A percentile compares a stretch with the other conserved stretches of the same genome.
Evolutionary conservation across 1,140 invertebrate species (phyloP).

Genomic region (Hylyphantes graminicola): DNA sequence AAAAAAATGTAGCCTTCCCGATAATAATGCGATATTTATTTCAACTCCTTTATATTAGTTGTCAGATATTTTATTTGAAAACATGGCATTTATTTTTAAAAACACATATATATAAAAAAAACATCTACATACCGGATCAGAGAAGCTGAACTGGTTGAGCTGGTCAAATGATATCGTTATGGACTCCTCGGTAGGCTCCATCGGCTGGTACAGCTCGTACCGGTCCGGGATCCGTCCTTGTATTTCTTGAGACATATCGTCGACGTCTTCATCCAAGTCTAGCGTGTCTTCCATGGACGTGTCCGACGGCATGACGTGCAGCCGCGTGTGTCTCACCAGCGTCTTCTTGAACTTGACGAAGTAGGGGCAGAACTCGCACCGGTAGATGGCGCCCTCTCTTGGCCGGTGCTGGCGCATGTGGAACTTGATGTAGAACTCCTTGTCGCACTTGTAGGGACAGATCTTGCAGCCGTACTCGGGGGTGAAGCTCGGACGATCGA

Average conservation of each 20-base stretch:
- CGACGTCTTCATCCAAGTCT: neutral
- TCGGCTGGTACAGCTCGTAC: constrained; percentile 25
- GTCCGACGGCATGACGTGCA: constrained; percentile 64
- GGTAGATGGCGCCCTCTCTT: constrained; percentile 77
- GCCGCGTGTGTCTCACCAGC: constrained; percentile 67
- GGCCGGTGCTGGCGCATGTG: constrained; percentile 81
- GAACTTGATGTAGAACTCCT: constrained; percentile 74
- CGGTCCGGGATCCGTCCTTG: neutral
- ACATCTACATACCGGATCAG: too few species aligned
- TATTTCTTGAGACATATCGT: neutral
- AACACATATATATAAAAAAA: too few species aligned
- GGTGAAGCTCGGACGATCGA: neutral
- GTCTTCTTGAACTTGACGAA: constrained; percentile 65
- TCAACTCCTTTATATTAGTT: too few species aligned
- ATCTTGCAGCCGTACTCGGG: constrained; percentile 73
- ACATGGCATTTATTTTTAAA: too few species aligned
- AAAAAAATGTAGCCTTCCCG: too few species aligned
- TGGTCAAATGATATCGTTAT: constrained; percentile 48
- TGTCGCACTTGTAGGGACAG: constrained; percentile 80
- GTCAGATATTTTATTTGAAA: too few species aligned
- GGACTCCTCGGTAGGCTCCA: constrained; percentile 45
- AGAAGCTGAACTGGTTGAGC: constrained; percentile 21
- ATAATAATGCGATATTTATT: too few species aligned
- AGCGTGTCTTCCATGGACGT: neutral
- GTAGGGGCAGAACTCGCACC: constrained; percentile 81